Evolutionary conservation across 1,140 invertebrate species (phyloP).

Genomic region (Drosophila subpulchrella): DNA sequence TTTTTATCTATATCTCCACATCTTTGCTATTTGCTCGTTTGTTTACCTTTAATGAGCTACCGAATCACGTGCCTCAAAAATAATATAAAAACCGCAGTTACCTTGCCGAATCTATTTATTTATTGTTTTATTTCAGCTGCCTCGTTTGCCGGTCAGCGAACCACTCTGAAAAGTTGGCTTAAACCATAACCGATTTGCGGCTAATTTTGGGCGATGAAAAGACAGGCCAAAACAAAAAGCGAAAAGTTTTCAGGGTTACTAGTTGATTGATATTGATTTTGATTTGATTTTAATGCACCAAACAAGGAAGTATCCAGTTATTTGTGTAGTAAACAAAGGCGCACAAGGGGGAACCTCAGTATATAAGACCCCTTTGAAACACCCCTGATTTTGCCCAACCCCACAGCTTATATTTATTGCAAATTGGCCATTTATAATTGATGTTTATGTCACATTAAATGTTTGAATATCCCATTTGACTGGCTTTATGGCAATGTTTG

Average conservation of each 20-base stretch:
- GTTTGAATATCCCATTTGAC: constrained; percentile 28
- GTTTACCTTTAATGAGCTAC: constrained; percentile 39
- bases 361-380: neutral
- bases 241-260: constrained; percentile 35
- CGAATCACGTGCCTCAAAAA: constrained; percentile 45
- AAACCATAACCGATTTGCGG: constrained; percentile 42
- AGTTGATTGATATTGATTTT: constrained; percentile 38
- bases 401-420: constrained; percentile 8
- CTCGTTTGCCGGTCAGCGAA: constrained; percentile 49
- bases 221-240: constrained; percentile 38
- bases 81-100: constrained; percentile 38
- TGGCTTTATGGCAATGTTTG: constrained; percentile 43
- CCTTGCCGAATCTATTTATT: constrained; percentile 44
- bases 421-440: constrained; percentile 39
- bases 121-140: constrained; percentile 28
- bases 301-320: constrained; percentile 38
- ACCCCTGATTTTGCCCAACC: constrained; percentile 7
- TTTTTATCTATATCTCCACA: neutral
- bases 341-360: neutral
- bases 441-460: constrained; percentile 49
- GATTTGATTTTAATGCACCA: constrained; percentile 51
- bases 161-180: constrained; percentile 13
- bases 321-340: constrained; percentile 8
- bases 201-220: constrained; percentile 41
- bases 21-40: constrained; percentile 2